Evolutionary conservation across 2,888 invertebrate species (phyloP).

Genomic region (Hydrotaea diabolus): DNA sequence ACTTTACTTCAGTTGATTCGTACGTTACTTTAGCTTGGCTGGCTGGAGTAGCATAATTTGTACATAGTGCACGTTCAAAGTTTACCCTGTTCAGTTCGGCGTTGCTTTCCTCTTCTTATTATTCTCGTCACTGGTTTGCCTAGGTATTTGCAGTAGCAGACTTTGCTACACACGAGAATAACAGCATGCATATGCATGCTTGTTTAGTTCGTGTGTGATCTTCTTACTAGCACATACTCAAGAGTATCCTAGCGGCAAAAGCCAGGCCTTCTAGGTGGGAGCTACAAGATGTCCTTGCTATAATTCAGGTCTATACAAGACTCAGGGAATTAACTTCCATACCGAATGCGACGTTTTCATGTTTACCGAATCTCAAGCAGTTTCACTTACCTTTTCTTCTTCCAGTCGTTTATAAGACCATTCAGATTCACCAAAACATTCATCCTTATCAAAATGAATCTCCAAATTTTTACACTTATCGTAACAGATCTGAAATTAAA

Average conservation of each 20-base stretch:
- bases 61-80: conserved; percentile 39
- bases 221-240: background rate
- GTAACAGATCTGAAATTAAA: too few species aligned
- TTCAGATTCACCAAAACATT: too few species aligned
- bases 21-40: conserved; percentile 12
- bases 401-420: too few species aligned
- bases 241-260: background rate
- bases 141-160: background rate
- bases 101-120: background rate
- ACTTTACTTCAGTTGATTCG: conserved; percentile 11
- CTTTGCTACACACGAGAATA: background rate
- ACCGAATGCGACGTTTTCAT: too few species aligned
- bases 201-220: conserved; percentile 30
- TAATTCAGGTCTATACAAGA: too few species aligned
- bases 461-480: too few species aligned
- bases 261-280: too few species aligned
- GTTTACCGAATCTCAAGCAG: too few species aligned
- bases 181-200: conserved; percentile 27
- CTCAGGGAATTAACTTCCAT: too few species aligned
- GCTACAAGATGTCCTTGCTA: too few species aligned
- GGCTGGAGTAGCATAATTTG: conserved; percentile 42
- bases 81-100: conserved; percentile 18
- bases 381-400: too few species aligned
- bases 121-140: background rate
- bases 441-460: too few species aligned